These are phyloP conservation scores for Cephus sareptanus DNA, from an alignment of 2,888 invertebrate genomes.

Conservation along the genomic window DNA sequence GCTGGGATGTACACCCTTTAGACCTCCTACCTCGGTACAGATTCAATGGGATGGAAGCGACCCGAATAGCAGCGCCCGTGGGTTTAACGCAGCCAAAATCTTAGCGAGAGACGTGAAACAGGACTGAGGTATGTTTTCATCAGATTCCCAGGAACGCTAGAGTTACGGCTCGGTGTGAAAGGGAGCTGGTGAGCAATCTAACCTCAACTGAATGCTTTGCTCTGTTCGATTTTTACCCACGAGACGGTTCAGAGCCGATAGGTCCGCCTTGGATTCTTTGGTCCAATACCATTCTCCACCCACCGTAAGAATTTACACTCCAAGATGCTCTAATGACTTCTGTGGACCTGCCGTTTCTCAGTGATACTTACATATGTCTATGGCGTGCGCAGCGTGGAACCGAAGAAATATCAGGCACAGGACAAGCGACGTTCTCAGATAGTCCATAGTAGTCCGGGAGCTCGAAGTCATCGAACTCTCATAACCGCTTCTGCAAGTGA, in stretches of 20 bases:
- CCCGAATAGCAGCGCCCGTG: slow-evolving; percentile 48
- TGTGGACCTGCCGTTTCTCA: background rate
- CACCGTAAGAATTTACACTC: background rate
- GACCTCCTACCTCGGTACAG: slow-evolving; percentile 30
- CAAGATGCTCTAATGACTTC: background rate
- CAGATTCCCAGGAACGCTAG: slow-evolving; percentile 33
- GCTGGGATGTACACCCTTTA: slow-evolving; percentile 30
- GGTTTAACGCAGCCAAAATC: slow-evolving; percentile 47
- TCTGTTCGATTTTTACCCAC: background rate
- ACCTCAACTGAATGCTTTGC: background rate
- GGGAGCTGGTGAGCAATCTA: background rate
- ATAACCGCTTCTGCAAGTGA: slow-evolving; percentile 52
- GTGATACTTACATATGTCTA: slow-evolving; percentile 62
- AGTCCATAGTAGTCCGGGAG: slow-evolving; percentile 57
- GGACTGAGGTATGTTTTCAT: slow-evolving; percentile 42
- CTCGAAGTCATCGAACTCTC: slow-evolving; percentile 62
- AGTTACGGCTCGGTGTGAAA: slow-evolving; percentile 36
- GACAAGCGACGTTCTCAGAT: slow-evolving; percentile 57
- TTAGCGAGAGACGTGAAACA: slow-evolving; percentile 6
- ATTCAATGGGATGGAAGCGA: slow-evolving; percentile 60
- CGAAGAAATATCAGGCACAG: slow-evolving; percentile 54
- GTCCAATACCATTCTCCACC: background rate
- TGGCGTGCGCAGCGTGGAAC: slow-evolving; percentile 49
- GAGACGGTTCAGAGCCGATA: background rate
- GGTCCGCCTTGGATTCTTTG: background rate